phyloP scores from a whole-genome alignment of 2,888 invertebrate species.

The Xylocampa areola region DNA sequence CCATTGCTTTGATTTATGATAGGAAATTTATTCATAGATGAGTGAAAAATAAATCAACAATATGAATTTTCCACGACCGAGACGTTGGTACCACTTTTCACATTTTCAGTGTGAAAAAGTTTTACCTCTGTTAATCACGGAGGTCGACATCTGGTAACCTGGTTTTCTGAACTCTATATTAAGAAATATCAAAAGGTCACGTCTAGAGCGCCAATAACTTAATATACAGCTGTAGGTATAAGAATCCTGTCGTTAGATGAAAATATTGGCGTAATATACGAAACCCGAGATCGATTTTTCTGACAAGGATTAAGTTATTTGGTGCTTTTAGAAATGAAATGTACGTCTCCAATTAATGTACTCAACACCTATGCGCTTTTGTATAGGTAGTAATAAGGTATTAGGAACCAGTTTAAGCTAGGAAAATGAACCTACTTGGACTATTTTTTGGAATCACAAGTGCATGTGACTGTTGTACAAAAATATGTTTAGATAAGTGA shows the following conservation, averaged over 20 bases:
- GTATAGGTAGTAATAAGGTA: too few relatives aligned
- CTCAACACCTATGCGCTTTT: too few relatives aligned
- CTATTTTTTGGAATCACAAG: too few relatives aligned
- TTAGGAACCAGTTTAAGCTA: too few relatives aligned
- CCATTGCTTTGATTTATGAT: constrained; percentile 27
- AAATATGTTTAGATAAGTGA: too few relatives aligned
- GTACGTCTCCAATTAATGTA: too few relatives aligned
- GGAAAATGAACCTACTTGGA: too few relatives aligned
- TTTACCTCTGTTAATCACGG: constrained; percentile 44
- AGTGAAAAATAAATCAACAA: constrained; percentile 46
- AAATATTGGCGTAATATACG: constrained; percentile 31
- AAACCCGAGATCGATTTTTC: constrained; percentile 10
- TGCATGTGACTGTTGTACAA: too few relatives aligned
- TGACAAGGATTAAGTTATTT: constrained; percentile 25
- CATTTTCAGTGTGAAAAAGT: constrained; percentile 26
- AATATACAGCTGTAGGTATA: constrained; percentile 19
- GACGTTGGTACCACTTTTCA: constrained; percentile 14
- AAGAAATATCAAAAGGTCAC: constrained; percentile 66
- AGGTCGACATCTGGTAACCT: constrained; percentile 58
- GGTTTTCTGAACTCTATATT: constrained; percentile 57
- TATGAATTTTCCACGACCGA: constrained; percentile 34
- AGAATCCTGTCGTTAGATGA: constrained; percentile 18
- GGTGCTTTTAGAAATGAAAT: constrained; percentile 5
- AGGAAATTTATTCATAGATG: constrained; percentile 20
- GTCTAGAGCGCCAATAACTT: constrained; percentile 56